Evolutionary conservation across 2,113 vertebrate genomes (phyloP), one percentile per base, ranked within the genome.

Genomic region (Mus pahari): DNA sequence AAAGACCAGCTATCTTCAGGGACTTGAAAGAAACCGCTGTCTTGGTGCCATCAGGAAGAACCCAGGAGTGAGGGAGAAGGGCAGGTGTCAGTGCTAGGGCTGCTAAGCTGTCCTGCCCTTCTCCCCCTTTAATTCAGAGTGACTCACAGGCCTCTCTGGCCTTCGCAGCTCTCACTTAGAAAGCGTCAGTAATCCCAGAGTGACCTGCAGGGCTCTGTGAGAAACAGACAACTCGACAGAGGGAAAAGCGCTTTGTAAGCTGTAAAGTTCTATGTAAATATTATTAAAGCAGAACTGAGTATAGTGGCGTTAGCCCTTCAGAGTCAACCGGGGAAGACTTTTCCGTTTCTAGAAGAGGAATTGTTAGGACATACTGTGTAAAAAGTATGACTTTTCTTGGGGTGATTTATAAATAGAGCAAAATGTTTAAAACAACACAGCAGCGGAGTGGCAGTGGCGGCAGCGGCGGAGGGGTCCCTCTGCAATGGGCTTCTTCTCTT

Each of bases 321-420:
- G 24, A 39, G 55, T 71, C 86, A 45, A 62, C 42, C 39, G 74
- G n/a, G 48, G 53, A 94, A 74, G 73, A 53, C 6, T 77, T 90
- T 74, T 93, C 66, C 33, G 33, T 73, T 89, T 93, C 70, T 86
- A 36, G 83, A 94, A 86, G 60, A 86, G 31, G 33, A 71, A 42
- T 88, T 74, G 17, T 89, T 86, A 64, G 71, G 50, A 74, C 0
- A 39, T 24, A 20, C 28, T 53, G 58, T 89, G 50, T 60, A 84
- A 84, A 90, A 75, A 55, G n/a, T 53, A 53, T 55, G 79, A 77
- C 70, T 73, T 95, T 96, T 62, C 42, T 60, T 39, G 53, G n/a
- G n/a, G 86, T 87, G 26, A 66, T 88, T 83, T 93, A 75, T 89
- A 94, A 90, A 62, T 91, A 87, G 84, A 81, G 50, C 26, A 3